Percentiles rank a stretch among this genome's conserved stretches.
These are phyloP conservation scores for Aramus guarauna DNA, from an alignment of 2,113 vertebrate species.

Conservation along the genomic window DNA sequence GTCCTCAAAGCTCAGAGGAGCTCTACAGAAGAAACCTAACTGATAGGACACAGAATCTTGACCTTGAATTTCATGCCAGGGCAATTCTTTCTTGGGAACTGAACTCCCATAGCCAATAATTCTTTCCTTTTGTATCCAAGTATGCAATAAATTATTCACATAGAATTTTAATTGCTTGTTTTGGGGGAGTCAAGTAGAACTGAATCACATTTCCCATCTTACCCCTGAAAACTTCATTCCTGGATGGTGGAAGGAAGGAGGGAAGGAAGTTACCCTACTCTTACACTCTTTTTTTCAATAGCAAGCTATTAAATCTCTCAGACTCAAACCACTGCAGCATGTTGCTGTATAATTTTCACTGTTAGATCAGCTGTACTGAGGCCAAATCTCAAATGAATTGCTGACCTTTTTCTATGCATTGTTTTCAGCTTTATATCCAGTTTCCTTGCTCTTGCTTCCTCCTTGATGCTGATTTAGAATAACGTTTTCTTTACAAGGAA, in stretches of 20 bases:
- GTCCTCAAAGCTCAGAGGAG: constrained; percentile 2
- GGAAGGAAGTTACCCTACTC: background rate
- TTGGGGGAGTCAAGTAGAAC: background rate
- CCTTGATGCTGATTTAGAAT: background rate
- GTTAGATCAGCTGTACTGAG: background rate
- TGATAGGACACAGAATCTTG: background rate
- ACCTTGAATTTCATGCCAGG: constrained; percentile 14
- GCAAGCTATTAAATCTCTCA: background rate
- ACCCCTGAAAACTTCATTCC: background rate
- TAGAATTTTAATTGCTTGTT: constrained; percentile 28
- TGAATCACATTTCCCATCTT: background rate
- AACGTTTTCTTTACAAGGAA: background rate
- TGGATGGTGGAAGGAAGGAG: background rate
- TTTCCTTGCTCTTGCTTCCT: background rate
- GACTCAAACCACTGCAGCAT: background rate
- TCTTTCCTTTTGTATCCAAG: background rate
- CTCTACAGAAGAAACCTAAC: background rate
- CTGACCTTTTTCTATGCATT: background rate
- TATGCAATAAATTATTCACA: constrained; percentile 1
- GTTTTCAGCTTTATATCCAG: background rate
- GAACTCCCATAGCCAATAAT: background rate
- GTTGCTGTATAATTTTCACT: background rate
- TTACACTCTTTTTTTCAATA: background rate
- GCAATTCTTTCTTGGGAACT: constrained; percentile 21
- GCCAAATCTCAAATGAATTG: background rate